Base-by-base conservation (phyloP, 92 coral and sea anemone species). In the Porites divaricata region DNA sequence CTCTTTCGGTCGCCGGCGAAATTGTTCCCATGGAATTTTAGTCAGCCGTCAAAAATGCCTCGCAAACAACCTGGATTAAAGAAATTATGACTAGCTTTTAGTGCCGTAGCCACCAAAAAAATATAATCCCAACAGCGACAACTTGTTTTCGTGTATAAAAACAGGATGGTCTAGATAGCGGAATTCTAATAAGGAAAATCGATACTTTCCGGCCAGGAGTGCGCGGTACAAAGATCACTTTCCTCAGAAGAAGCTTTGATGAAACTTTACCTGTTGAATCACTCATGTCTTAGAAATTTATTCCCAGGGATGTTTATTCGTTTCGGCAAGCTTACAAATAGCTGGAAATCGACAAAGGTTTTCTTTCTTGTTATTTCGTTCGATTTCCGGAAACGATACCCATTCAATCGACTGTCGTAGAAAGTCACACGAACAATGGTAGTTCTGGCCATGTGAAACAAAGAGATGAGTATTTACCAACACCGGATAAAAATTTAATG, bases 401-500 rank as follows among this genome's bases (percentile, higher is more conserved):
- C 23, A 56, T 57, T 53, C 76, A 53, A 17, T 26, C 19, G 15
- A 15, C 61, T 51, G 26, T 49, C 45, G 45, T 21, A 63, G 13
- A 9, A 49, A 82, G 86, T 82, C 86, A 82, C 79, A 82, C 86
- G 72, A 82, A 61, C 72, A 48, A 15, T 14, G 45, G 45, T 4
- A 35, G 45, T 35, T 35, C 45, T 35, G 50, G 6, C 61, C 68
- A 71, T 72, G 86, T 68, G 87, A 81, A 82, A 88, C 88, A 84
- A 84, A 84, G 81, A 19, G 49, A 19, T 75, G 11, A 5, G 67
- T 74, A 52, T 84, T 84, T 75, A 74, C 82, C 86, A 84, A 84
- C 81, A 63, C 85, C 70, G 73, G 81, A 92, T 94, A 73, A 89
- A 94, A 94, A 67, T 89, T 94, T 94, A 94, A 94, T 94, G 88